phyloP scores from a whole-genome alignment of 2,888 invertebrate genomes.

The Folsomia candida region DNA sequence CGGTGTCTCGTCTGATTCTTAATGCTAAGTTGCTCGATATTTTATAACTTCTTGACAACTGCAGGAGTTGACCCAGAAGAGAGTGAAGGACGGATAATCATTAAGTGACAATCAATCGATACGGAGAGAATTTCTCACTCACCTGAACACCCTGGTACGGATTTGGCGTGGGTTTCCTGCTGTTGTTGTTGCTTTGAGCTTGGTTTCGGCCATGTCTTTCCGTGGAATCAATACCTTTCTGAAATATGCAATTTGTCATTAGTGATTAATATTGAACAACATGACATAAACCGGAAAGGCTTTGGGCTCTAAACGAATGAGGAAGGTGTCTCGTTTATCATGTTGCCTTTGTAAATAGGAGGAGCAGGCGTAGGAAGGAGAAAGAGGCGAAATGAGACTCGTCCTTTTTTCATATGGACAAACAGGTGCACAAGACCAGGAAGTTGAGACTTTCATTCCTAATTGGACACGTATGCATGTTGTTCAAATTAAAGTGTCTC shows the following conservation, averaged over 20 bases:
- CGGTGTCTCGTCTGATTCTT: background rate
- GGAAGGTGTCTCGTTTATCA: background rate
- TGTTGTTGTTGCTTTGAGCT: background rate
- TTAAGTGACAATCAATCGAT: constrained; percentile 12
- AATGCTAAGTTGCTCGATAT: background rate
- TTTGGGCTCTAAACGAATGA: background rate
- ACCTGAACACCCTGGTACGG: constrained; percentile 26
- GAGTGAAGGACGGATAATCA: background rate
- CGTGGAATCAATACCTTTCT: background rate
- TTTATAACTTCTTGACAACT: background rate
- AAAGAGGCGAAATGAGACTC: background rate
- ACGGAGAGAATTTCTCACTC: background rate
- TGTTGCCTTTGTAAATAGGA: background rate
- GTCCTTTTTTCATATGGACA: no score
- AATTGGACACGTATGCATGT: no score
- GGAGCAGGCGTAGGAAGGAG: background rate
- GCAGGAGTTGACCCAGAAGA: background rate
- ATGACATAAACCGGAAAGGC: background rate
- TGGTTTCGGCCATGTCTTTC: background rate
- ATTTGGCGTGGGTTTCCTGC: background rate
- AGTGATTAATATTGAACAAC: no score
- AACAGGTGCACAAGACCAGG: no score
- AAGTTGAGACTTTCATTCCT: no score
- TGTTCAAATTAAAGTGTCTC: no score
- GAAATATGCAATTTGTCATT: background rate